Evolutionary conservation across 2,113 vertebrate species (phyloP).

Genomic region (Grammomys surdaster): DNA sequence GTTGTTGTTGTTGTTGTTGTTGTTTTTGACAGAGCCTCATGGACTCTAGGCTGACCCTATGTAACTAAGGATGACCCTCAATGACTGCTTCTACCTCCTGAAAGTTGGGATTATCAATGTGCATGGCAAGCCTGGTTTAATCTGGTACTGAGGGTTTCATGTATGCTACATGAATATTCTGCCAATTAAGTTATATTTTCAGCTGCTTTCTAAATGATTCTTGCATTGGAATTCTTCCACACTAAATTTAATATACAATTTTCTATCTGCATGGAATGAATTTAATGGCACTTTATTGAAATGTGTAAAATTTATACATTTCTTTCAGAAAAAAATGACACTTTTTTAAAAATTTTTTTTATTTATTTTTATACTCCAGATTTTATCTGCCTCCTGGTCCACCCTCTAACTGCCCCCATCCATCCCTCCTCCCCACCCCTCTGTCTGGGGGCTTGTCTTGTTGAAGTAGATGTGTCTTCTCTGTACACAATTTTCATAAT

Average conservation of each 20-base stretch:
- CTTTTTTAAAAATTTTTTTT: no score
- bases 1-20: no score
- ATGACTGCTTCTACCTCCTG: not conserved
- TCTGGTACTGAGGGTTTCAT: not conserved
- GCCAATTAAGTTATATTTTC: not conserved
- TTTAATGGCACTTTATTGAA: slow-evolving; percentile 57
- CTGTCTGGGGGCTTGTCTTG: not conserved
- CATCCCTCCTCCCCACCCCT: no score
- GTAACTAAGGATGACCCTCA: not conserved
- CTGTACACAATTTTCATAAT: not conserved
- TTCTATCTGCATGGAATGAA: slow-evolving; percentile 8
- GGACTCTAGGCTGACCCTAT: no score
- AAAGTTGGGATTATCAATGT: not conserved
- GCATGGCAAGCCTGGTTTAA: not conserved
- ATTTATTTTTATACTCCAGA: no score
- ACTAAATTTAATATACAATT: slow-evolving; percentile 30
- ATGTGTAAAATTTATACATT: slow-evolving; percentile 51
- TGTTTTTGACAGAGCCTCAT: not conserved
- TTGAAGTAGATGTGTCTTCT: not conserved
- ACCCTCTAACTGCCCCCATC: no score
- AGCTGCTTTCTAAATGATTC: not conserved
- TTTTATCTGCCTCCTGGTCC: no score
- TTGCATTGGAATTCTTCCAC: slow-evolving; percentile 38
- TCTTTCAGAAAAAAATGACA: slow-evolving; percentile 32
- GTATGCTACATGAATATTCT: not conserved